These are phyloP conservation scores for Panonychus citri DNA, from an alignment of 1,140 invertebrate genomes.

Conservation along the genomic window DNA sequence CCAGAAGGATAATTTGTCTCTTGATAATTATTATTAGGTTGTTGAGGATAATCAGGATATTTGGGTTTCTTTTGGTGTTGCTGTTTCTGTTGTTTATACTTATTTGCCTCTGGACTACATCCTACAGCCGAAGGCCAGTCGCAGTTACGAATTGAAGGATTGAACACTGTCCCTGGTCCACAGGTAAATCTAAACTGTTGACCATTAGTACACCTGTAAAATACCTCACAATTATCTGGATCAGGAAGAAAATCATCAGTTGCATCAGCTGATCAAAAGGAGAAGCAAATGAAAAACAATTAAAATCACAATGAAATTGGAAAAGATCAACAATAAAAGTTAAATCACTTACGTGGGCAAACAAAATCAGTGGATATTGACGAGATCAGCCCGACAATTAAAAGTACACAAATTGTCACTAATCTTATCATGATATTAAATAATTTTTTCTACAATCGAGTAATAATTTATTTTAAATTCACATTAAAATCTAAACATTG, in stretches of 20 bases:
- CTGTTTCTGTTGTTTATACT: not conserved
- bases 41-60: not conserved
- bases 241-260: slow-evolving; percentile 2
- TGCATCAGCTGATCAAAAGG: not conserved
- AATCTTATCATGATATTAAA: too few relatives aligned
- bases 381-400: too few relatives aligned
- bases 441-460: too few relatives aligned
- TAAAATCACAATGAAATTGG: too few relatives aligned
- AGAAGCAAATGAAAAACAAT: not conserved
- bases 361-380: too few relatives aligned
- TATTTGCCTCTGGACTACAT: not conserved
- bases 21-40: not conserved
- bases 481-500: too few relatives aligned
- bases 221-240: not conserved
- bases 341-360: too few relatives aligned
- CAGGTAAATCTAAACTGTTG: not conserved
- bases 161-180: slow-evolving; percentile 4
- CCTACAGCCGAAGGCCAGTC: slow-evolving; percentile 1
- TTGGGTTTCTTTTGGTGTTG: not conserved
- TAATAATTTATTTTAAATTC: too few relatives aligned
- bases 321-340: too few relatives aligned
- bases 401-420: too few relatives aligned
- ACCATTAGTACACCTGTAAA: slow-evolving; percentile 2
- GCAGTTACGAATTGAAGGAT: slow-evolving; percentile 1
- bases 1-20: too few relatives aligned